These are phyloP conservation scores for Noctuana brunneofusca DNA, from an alignment of 2,888 invertebrate species.

Conservation along the genomic window DNA sequence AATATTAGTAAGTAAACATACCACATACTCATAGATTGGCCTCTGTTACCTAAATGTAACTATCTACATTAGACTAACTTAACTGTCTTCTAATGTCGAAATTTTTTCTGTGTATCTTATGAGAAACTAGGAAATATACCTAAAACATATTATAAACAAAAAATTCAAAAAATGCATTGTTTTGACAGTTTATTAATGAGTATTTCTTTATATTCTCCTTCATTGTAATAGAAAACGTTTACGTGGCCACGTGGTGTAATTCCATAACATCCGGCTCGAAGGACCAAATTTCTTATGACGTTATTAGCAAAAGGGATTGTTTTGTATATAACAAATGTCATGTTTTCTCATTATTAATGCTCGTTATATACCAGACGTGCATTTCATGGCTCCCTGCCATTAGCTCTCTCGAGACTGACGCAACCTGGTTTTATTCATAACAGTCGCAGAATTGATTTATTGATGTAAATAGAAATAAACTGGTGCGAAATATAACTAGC, in stretches of 20 bases:
- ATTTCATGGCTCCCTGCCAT: constrained; percentile 50
- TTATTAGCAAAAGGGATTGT: too few species aligned
- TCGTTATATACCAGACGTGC: constrained; percentile 2
- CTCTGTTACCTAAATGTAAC: too few species aligned
- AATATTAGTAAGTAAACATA: too few species aligned
- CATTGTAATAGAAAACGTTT: background rate
- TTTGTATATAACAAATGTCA: background rate
- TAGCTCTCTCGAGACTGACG: constrained; percentile 39
- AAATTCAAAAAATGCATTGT: too few species aligned
- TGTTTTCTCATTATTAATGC: constrained; percentile 13
- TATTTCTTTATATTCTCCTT: too few species aligned
- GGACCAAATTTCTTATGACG: background rate
- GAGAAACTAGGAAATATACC: too few species aligned
- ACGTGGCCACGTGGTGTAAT: background rate
- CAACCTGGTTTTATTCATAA: constrained; percentile 26
- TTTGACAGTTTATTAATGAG: too few species aligned
- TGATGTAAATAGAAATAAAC: constrained; percentile 19
- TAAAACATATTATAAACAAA: too few species aligned
- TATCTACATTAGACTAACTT: too few species aligned
- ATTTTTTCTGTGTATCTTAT: too few species aligned
- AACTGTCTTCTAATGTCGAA: too few species aligned
- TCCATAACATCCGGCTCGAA: background rate
- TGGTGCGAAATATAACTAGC: constrained; percentile 1
- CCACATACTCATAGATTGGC: too few species aligned
- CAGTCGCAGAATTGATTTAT: constrained; percentile 19